phyloP scores from a whole-genome alignment of 2,113 vertebrate genomes.

The Phocoena sinus region DNA sequence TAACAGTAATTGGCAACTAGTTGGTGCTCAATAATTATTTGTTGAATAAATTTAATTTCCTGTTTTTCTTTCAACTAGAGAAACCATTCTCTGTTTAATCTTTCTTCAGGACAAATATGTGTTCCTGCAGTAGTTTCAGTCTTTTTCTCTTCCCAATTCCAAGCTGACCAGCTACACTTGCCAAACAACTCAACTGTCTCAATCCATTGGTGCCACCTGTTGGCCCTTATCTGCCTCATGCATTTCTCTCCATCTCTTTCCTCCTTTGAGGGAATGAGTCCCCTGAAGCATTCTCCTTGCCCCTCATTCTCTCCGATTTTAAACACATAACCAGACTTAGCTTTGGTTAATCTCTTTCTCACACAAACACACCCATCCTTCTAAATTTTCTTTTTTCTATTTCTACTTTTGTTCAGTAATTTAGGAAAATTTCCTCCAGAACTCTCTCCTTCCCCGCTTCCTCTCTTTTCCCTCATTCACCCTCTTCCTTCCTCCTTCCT shows the following conservation, averaged over 20 bases:
- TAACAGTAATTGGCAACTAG: neutral
- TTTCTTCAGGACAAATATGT: neutral
- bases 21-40: neutral
- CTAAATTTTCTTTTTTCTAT: neutral
- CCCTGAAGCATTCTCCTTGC: neutral
- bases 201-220: conserved; percentile 37
- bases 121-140: neutral
- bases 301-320: neutral
- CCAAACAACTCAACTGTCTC: conserved; percentile 10
- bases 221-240: neutral
- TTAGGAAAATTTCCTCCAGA: neutral
- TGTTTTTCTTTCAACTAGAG: neutral
- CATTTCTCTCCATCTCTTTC: neutral
- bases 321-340: neutral
- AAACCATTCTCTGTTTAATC: neutral
- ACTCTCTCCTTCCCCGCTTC: neutral
- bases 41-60: neutral
- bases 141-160: neutral
- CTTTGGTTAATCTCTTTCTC: neutral
- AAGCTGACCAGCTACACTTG: neutral
- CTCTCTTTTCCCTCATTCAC: neutral
- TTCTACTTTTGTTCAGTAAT: neutral
- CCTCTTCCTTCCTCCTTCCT: neutral
- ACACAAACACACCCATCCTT: neutral
- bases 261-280: neutral